Evolutionary conservation across 1,140 invertebrate species (phyloP).

Genomic region (Vanessa tameamea): DNA sequence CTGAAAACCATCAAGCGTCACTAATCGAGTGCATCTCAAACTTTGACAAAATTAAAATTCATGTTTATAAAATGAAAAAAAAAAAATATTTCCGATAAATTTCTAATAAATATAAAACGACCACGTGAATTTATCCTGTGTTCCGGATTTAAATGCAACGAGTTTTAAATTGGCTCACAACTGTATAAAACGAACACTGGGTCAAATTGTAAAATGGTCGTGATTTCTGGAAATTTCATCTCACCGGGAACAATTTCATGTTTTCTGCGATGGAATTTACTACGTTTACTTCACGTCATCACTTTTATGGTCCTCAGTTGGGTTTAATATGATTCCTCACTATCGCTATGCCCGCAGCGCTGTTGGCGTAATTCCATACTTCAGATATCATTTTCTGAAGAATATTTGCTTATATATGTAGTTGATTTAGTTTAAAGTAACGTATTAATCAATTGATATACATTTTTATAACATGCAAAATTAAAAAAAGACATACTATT

Average conservation of each 20-base stretch:
- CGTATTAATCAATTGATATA: too few relatives aligned
- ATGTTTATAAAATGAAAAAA: background rate
- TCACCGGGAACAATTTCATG: constrained; percentile 14
- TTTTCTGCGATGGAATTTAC: constrained; percentile 16
- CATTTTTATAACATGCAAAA: too few relatives aligned
- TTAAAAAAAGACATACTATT: too few relatives aligned
- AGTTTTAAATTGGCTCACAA: constrained; percentile 13
- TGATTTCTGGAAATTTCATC: constrained; percentile 13
- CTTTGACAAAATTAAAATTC: background rate
- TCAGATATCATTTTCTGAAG: background rate
- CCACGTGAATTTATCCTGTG: background rate
- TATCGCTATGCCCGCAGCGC: constrained; percentile 20
- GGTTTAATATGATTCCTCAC: constrained; percentile 19
- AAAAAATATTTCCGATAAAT: background rate
- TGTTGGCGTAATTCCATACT: background rate
- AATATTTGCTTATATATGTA: background rate
- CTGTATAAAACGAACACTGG: constrained; percentile 15
- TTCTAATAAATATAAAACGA: background rate
- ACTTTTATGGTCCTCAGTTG: constrained; percentile 20
- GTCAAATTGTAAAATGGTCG: constrained; percentile 15
- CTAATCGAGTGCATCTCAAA: background rate
- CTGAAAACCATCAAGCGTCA: too few relatives aligned
- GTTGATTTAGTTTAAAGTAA: too few relatives aligned
- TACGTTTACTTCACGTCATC: constrained; percentile 16
- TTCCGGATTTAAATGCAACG: constrained; percentile 11